Evolutionary conservation across 2,797 vertebrate species (phyloP).

Genomic region (Amazonetta brasiliensis): DNA sequence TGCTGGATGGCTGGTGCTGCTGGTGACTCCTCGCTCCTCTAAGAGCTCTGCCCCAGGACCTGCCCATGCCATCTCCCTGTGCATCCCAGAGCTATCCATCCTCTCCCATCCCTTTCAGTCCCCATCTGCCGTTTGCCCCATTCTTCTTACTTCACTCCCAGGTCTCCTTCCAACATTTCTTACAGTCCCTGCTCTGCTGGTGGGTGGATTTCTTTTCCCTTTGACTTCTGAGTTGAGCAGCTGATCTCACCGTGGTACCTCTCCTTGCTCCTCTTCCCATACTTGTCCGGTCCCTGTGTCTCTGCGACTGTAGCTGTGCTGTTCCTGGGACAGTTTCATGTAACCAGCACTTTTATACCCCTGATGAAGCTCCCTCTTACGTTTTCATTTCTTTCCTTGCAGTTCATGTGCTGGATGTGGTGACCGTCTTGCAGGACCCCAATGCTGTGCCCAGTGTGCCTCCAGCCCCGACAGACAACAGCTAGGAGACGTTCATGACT

Average conservation of each 20-base stretch:
- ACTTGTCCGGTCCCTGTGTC: neutral
- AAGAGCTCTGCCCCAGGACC: neutral
- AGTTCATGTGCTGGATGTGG: conserved; percentile 45
- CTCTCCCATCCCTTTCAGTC: neutral
- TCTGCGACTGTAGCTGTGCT: neutral
- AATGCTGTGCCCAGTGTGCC: neutral
- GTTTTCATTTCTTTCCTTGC: neutral
- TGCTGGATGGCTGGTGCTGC: neutral
- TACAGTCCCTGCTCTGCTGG: neutral
- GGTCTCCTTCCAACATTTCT: neutral
- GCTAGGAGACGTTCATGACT: neutral
- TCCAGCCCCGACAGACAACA: neutral
- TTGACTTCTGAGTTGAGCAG: neutral
- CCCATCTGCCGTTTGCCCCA: neutral
- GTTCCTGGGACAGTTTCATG: neutral
- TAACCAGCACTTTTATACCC: neutral
- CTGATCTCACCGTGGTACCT: neutral
- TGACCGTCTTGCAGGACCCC: neutral
- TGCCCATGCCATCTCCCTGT: neutral
- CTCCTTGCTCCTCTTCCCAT: neutral
- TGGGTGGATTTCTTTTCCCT: neutral
- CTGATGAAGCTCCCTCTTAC: neutral
- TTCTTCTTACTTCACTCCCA: neutral
- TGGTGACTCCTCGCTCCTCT: neutral
- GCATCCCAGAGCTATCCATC: neutral